Conservation (phyloP, 1,140 invertebrate genomes). For the Solen grandis region DNA sequence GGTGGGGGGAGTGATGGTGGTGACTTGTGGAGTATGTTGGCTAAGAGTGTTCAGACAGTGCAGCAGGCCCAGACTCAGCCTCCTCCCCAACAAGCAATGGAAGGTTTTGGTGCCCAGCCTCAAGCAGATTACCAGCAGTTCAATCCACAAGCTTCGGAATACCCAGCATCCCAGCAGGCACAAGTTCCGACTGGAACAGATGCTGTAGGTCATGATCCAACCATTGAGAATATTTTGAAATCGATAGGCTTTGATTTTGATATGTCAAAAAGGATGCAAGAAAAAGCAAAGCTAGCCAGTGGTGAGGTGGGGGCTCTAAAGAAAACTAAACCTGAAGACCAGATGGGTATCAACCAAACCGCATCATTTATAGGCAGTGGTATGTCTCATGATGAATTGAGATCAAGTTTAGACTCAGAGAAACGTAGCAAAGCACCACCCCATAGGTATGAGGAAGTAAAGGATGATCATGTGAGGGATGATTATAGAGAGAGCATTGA, state of each 20-base stretch:
- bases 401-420: conserved; percentile 2
- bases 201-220: conserved; percentile 69
- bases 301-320: conserved; percentile 32
- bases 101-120: neutral
- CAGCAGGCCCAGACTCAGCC: conserved; percentile 36
- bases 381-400: conserved; percentile 62
- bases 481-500: conserved; percentile 22
- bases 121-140: neutral
- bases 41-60: conserved; percentile 47
- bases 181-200: neutral
- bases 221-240: conserved; percentile 79
- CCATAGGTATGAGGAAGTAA: neutral
- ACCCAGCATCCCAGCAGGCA: neutral
- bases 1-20: neutral
- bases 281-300: conserved; percentile 68
- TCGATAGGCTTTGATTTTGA: conserved; percentile 81
- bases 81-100: neutral
- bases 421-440: neutral
- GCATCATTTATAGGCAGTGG: conserved; percentile 75
- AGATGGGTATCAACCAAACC: conserved; percentile 70
- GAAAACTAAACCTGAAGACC: conserved; percentile 57
- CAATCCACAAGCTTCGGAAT: neutral
- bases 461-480: neutral
- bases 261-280: conserved; percentile 79
- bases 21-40: conserved; percentile 55